Conservation (phyloP, 2,113 vertebrate genomes). For the Calidris pugnax region DNA sequence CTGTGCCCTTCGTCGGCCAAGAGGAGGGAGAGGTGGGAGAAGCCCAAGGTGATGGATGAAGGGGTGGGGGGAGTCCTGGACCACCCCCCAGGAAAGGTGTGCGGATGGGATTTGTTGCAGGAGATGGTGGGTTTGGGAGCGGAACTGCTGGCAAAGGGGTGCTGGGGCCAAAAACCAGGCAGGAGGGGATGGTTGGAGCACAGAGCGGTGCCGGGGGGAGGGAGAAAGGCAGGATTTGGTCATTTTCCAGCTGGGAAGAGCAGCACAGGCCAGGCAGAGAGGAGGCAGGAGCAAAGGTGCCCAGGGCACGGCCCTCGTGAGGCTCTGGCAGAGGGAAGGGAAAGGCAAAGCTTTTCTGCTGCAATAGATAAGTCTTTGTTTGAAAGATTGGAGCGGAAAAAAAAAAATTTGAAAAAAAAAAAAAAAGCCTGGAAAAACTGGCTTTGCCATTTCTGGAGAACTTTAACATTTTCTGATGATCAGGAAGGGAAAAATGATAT, state of each 20-base stretch:
- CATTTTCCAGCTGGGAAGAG: not conserved
- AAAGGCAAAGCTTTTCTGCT: not conserved
- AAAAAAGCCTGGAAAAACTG: not conserved
- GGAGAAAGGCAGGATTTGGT: not conserved
- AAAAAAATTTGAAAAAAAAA: too few species aligned
- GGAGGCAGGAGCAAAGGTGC: not conserved
- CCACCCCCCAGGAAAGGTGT: not conserved
- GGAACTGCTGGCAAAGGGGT: not conserved
- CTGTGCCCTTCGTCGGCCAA: not conserved
- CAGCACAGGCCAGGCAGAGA: not conserved
- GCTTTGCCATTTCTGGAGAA: not conserved
- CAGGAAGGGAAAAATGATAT: not conserved
- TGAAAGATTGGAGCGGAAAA: not conserved
- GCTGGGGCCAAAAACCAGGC: not conserved
- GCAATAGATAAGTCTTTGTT: constrained; percentile 39
- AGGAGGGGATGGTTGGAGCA: not conserved
- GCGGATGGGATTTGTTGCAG: not conserved
- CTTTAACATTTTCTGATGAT: not conserved
- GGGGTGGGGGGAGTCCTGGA: not conserved
- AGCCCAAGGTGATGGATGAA: not conserved
- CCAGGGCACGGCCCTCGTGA: not conserved
- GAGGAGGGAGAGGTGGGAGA: not conserved
- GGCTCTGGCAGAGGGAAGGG: not conserved
- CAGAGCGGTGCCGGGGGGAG: not conserved
- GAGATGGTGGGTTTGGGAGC: not conserved